phyloP scores from a whole-genome alignment of 2,797 vertebrate genomes.

The Siniperca scherzeri region DNA sequence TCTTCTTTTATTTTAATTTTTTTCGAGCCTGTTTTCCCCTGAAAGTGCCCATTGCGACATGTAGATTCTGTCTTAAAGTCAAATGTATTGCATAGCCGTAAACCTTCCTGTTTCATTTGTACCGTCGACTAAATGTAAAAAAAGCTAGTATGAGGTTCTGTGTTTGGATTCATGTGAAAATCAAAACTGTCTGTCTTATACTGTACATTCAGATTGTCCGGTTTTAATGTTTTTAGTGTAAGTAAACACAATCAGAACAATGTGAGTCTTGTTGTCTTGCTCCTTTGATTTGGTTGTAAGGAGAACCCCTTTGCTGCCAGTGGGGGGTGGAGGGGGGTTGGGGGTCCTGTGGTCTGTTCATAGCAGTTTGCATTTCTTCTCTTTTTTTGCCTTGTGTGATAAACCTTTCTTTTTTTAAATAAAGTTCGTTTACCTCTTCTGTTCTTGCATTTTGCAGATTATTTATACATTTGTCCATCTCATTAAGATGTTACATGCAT shows the following conservation, averaged over 20 bases:
- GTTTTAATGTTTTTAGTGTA: conserved; percentile 82
- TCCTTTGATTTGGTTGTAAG: conserved; percentile 94
- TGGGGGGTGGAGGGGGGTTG: conserved; percentile 51
- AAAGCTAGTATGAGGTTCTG: conserved; percentile 72
- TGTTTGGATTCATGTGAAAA: conserved; percentile 82
- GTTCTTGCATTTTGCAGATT: conserved; percentile 33
- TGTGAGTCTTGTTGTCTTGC: conserved; percentile 82
- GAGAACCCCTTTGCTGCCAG: conserved; percentile 89
- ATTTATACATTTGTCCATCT: conserved; percentile 20
- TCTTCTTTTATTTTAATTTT: conserved; percentile 44
- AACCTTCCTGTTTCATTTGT: conserved; percentile 82
- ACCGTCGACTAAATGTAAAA: conserved; percentile 77
- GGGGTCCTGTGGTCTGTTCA: conserved; percentile 92
- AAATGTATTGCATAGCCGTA: conserved; percentile 79
- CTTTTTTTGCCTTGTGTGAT: conserved; percentile 94
- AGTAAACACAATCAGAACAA: conserved; percentile 84
- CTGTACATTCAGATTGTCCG: conserved; percentile 79
- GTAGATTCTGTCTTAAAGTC: conserved; percentile 82
- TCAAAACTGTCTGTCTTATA: conserved; percentile 79
- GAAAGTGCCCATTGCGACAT: conserved; percentile 82
- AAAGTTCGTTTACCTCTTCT: conserved; percentile 91
- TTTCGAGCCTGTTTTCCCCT: conserved; percentile 64
- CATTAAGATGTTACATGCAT: not conserved
- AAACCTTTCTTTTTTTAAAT: conserved; percentile 95
- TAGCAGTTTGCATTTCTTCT: conserved; percentile 92